A percentile compares a stretch with the other conserved stretches of the same genome.
These are phyloP conservation scores for Eulithis prunata DNA, from an alignment of 2,888 invertebrate genomes.

Conservation along the genomic window DNA sequence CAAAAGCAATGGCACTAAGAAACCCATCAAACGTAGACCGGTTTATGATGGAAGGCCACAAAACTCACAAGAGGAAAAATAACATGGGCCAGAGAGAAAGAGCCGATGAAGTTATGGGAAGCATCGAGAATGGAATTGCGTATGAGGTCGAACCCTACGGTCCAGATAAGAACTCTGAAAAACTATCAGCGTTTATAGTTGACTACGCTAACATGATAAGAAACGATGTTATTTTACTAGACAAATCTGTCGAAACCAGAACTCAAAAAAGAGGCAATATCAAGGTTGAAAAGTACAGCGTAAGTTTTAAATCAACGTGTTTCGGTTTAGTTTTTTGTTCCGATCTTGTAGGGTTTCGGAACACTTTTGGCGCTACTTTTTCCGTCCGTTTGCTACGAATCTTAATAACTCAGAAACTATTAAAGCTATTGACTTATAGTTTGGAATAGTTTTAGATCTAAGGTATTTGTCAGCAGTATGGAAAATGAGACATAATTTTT, in stretches of 20 bases:
- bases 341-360: too few species aligned
- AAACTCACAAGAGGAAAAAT: slow-evolving; percentile 65
- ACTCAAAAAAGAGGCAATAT: slow-evolving; percentile 72
- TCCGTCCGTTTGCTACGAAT: too few species aligned
- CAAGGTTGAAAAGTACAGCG: slow-evolving; percentile 57
- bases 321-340: too few species aligned
- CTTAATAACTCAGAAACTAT: too few species aligned
- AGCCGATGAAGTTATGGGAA: slow-evolving; percentile 56
- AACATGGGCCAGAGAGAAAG: slow-evolving; percentile 60
- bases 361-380: too few species aligned
- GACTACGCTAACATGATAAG: slow-evolving; percentile 77
- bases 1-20: slow-evolving; percentile 57
- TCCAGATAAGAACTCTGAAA: slow-evolving; percentile 57
- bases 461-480: too few species aligned
- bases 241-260: slow-evolving; percentile 74
- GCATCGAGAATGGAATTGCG: slow-evolving; percentile 50
- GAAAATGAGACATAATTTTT: too few species aligned
- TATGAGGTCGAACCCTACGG: slow-evolving; percentile 55
- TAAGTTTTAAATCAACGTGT: slow-evolving; percentile 14
- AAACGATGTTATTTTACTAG: slow-evolving; percentile 71
- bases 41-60: slow-evolving; percentile 63
- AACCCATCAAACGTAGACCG: slow-evolving; percentile 56
- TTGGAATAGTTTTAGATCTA: too few species aligned
- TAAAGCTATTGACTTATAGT: too few species aligned
- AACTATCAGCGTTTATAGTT: slow-evolving; percentile 66